Conservation (phyloP, 2,888 invertebrate genomes). For the Acanthosepion esculentum region DNA sequence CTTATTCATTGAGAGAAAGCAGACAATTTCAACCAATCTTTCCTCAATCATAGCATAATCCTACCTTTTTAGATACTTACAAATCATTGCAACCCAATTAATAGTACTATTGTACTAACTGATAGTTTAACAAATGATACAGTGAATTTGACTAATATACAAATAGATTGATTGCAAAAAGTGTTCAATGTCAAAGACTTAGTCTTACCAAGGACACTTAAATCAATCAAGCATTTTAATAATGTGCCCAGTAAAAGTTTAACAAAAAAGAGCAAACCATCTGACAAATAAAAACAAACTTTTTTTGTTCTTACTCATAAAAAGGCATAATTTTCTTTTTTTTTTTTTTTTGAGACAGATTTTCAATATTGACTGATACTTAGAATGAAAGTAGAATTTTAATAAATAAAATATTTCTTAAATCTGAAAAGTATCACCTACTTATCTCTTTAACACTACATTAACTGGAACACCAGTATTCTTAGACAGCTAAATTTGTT, state of each 20-base stretch:
- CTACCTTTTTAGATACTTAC: no score
- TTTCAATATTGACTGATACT: background rate
- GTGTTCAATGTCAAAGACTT: background rate
- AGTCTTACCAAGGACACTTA: background rate
- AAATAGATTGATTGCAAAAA: background rate
- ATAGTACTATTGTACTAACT: background rate
- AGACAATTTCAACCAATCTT: background rate
- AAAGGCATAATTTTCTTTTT: background rate
- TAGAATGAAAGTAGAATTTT: background rate
- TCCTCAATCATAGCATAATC: background rate
- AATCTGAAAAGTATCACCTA: no score
- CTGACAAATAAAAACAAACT: background rate
- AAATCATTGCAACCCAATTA: no score
- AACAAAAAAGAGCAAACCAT: background rate
- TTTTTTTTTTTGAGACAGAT: background rate
- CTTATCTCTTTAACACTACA: no score
- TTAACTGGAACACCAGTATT: no score
- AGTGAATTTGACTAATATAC: background rate
- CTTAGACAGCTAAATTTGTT: no score
- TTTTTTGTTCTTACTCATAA: background rate
- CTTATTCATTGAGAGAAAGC: background rate
- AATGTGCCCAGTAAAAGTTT: background rate
- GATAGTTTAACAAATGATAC: background rate
- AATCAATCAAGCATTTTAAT: background rate
- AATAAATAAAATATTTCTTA: no score